These are phyloP conservation scores for Cassiopea xamachana DNA, from an alignment of 30 jellyfish, hydroid and myxozoan genomes.

Conservation along the genomic window DNA sequence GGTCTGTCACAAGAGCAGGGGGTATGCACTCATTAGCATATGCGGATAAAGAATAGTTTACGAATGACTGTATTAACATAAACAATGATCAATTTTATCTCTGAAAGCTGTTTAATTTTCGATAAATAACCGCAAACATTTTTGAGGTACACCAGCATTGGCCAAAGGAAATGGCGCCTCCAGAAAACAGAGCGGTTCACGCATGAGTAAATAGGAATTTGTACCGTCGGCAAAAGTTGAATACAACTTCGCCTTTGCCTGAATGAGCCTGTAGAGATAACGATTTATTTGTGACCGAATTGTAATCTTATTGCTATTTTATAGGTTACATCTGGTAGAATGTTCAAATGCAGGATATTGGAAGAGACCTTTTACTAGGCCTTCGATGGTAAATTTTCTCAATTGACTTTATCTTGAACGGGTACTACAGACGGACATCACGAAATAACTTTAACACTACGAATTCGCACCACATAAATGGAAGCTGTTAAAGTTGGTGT, in stretches of 20 bases:
- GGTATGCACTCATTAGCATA: neutral
- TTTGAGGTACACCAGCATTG: slow-evolving; percentile 63
- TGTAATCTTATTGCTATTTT: neutral
- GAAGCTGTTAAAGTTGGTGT: slow-evolving; percentile 97
- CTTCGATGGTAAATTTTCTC: neutral
- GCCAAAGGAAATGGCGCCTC: slow-evolving; percentile 78
- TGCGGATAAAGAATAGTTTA: neutral
- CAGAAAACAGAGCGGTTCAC: slow-evolving; percentile 64
- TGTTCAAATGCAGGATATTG: neutral
- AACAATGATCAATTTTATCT: neutral
- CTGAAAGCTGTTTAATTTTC: slow-evolving; percentile 42
- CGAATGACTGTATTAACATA: neutral
- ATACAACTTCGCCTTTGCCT: slow-evolving; percentile 1
- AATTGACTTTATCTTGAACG: neutral
- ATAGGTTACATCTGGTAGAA: neutral
- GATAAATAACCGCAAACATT: slow-evolving; percentile 31
- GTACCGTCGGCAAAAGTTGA: slow-evolving; percentile 1
- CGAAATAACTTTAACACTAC: neutral
- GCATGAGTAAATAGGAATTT: slow-evolving; percentile 57
- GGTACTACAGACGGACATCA: neutral
- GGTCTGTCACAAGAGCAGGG: neutral
- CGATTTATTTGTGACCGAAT: neutral
- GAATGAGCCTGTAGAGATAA: neutral
- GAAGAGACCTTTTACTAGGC: neutral
- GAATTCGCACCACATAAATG: slow-evolving; percentile 8